A percentile compares a stretch with the other conserved stretches of the same genome.
phyloP scores from a whole-genome alignment of 2,113 vertebrate genomes.

The Xenopus laevis region DNA sequence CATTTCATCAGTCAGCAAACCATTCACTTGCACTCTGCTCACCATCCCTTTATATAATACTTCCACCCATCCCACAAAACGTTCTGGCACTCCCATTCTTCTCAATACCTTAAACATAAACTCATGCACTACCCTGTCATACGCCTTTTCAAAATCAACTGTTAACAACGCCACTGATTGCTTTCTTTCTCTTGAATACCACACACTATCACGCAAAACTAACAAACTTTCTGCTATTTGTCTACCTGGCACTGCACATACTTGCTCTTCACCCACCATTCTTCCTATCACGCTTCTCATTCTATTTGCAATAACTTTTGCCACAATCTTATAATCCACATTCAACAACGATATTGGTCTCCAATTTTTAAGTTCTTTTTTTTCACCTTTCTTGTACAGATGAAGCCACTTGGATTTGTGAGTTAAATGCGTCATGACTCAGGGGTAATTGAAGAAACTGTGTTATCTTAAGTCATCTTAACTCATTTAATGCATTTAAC shows the following conservation, averaged over 20 bases:
- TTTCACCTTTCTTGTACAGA: not conserved
- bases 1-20: not conserved
- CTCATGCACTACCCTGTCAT: not conserved
- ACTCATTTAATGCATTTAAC: no score
- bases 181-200: no score
- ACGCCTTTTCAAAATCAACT: conserved; percentile 4
- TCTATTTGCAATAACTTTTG: not conserved
- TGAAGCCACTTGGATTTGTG: no score
- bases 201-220: not conserved
- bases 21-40: not conserved
- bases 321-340: not conserved
- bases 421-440: no score
- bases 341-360: not conserved
- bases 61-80: not conserved
- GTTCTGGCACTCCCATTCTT: not conserved
- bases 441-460: no score
- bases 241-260: not conserved
- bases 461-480: no score
- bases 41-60: not conserved
- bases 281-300: not conserved
- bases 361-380: not conserved
- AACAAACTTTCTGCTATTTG: not conserved
- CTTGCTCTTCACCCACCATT: not conserved
- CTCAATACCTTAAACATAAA: not conserved
- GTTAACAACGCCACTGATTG: not conserved